Conservation (phyloP, 1,140 invertebrate species). For the Leptestheria dahalacensis region DNA sequence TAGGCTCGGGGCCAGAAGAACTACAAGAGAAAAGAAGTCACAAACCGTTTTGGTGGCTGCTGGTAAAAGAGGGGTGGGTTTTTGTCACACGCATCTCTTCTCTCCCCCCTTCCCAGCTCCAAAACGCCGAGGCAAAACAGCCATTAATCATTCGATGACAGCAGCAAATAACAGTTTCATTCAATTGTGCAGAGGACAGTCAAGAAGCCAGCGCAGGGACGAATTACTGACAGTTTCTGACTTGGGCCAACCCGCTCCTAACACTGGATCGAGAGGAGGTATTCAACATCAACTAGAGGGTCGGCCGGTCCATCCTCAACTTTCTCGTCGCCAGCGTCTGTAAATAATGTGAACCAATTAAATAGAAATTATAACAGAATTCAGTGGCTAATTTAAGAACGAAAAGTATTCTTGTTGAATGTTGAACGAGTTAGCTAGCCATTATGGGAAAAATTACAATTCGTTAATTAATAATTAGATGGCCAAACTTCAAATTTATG, state of each 20-base stretch:
- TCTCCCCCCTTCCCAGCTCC: background rate
- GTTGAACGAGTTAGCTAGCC: too few relatives aligned
- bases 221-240: background rate
- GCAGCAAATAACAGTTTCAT: background rate
- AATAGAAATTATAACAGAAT: background rate
- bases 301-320: background rate
- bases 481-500: too few relatives aligned
- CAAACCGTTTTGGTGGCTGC: background rate
- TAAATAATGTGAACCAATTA: background rate
- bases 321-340: background rate
- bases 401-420: too few relatives aligned
- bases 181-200: background rate
- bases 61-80: background rate
- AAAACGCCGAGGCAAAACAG: too few relatives aligned
- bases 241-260: too few relatives aligned
- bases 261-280: background rate
- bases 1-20: background rate
- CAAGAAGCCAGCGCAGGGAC: background rate
- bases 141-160: background rate
- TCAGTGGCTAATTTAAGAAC: too few relatives aligned
- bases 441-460: too few relatives aligned
- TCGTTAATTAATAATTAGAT: too few relatives aligned
- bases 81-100: background rate
- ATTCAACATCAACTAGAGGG: background rate
- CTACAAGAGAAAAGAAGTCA: background rate